phyloP scores from a whole-genome alignment of 2,797 vertebrate genomes.

The Pseudochromis fuscus region DNA sequence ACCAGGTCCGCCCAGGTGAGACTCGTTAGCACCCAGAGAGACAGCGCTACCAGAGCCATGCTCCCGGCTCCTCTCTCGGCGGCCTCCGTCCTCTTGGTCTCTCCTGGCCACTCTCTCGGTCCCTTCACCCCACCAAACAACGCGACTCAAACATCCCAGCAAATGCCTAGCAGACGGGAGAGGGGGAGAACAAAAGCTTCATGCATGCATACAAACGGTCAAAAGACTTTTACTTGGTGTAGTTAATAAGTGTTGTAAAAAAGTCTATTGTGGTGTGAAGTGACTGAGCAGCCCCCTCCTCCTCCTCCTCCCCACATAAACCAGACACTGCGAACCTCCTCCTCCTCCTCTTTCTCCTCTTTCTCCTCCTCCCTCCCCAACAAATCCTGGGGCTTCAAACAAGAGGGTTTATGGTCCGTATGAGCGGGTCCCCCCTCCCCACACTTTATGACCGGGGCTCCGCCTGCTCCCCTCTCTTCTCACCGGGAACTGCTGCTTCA shows the following conservation, averaged over 20 bases:
- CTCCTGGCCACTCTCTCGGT: slow-evolving; percentile 75
- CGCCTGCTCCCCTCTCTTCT: slow-evolving; percentile 57
- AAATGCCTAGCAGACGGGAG: slow-evolving; percentile 66
- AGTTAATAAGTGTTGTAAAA: slow-evolving; percentile 71
- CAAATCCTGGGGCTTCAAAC: slow-evolving; percentile 67
- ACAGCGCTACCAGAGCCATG: slow-evolving; percentile 85
- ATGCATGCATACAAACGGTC: slow-evolving; percentile 47
- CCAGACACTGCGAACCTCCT: slow-evolving; percentile 50
- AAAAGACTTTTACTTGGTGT: slow-evolving; percentile 44
- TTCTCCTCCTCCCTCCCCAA: slow-evolving; percentile 26
- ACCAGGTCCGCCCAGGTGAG: slow-evolving; percentile 85
- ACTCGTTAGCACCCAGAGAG: slow-evolving; percentile 84
- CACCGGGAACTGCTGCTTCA: slow-evolving; percentile 69
- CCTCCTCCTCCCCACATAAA: slow-evolving; percentile 29
- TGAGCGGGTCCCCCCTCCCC: slow-evolving; percentile 23
- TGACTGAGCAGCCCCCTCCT: slow-evolving; percentile 36
- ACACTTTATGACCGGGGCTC: slow-evolving; percentile 11
- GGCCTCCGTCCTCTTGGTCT: slow-evolving; percentile 64
- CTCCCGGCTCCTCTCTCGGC: slow-evolving; percentile 68
- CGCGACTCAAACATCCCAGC: slow-evolving; percentile 83
- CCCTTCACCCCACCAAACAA: slow-evolving; percentile 81
- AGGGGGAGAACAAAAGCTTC: slow-evolving; percentile 49
- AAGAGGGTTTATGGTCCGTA: slow-evolving; percentile 50
- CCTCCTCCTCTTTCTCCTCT: slow-evolving; percentile 20
- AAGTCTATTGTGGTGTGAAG: slow-evolving; percentile 73